A percentile compares a stretch with the other conserved stretches of the same genome.
phyloP scores from a whole-genome alignment of 2,113 vertebrate species.

The Limanda limanda region DNA sequence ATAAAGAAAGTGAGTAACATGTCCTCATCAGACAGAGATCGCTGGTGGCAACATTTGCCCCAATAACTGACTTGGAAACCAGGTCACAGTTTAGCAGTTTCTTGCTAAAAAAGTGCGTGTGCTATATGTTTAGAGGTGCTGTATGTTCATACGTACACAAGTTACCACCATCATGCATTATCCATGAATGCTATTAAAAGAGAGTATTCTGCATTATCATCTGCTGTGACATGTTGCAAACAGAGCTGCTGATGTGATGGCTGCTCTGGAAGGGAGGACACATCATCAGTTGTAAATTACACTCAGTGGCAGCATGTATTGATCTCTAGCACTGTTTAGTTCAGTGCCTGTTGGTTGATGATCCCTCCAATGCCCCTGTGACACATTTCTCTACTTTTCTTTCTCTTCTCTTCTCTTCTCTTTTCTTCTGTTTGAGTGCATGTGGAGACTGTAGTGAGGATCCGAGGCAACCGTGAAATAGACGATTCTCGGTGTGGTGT shows the following conservation, averaged over 20 bases:
- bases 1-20: conserved; percentile 1
- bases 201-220: background rate
- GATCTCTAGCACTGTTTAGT: conserved; percentile 46
- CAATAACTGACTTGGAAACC: background rate
- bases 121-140: background rate
- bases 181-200: conserved; percentile 32
- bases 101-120: background rate
- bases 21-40: background rate
- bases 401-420: conserved; percentile 2
- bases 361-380: background rate
- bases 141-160: background rate
- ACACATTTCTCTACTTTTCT: conserved; percentile 13
- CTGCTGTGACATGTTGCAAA: background rate
- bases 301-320: conserved; percentile 35
- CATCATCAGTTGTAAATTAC: conserved; percentile 47
- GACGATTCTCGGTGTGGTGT: conserved; percentile 2
- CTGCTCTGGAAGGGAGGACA: conserved; percentile 31
- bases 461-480: background rate
- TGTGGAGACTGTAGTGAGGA: conserved; percentile 1
- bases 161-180: conserved; percentile 28
- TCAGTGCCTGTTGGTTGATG: conserved; percentile 22
- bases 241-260: conserved; percentile 10
- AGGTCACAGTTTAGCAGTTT: conserved; percentile 4
- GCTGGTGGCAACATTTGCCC: background rate
- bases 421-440: background rate